A percentile compares a stretch with the other conserved stretches of the same genome.
phyloP scores from a whole-genome alignment of 2,888 invertebrate species.

The Lithophane leautieri region DNA sequence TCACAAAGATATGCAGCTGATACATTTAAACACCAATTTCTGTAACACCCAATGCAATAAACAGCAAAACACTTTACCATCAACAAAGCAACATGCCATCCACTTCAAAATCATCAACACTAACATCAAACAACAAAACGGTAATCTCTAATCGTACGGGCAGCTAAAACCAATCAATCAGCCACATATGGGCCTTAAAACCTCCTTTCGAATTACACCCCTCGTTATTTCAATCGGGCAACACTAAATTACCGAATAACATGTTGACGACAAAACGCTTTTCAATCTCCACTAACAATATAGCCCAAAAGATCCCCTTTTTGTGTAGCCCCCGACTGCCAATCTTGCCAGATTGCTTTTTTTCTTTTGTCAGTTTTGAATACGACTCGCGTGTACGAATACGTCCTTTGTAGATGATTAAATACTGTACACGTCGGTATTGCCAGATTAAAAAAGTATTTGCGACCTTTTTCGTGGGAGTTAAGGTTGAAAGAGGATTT shows the following conservation, averaged over 20 bases:
- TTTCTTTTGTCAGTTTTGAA: constrained; percentile 90
- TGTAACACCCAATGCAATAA: constrained; percentile 26
- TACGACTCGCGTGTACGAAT: constrained; percentile 85
- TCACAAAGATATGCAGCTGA: background rate
- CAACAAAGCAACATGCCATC: constrained; percentile 40
- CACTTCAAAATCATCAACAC: constrained; percentile 58
- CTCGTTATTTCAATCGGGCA: constrained; percentile 85
- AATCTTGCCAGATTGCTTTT: constrained; percentile 90
- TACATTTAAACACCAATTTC: background rate
- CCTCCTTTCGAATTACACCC: constrained; percentile 84
- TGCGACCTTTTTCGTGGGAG: constrained; percentile 69
- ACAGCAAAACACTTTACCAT: constrained; percentile 8
- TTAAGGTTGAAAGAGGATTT: constrained; percentile 64
- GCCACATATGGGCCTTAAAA: constrained; percentile 81
- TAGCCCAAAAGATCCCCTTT: constrained; percentile 73
- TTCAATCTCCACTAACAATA: constrained; percentile 87
- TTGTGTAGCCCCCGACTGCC: constrained; percentile 85
- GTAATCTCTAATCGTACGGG: constrained; percentile 65
- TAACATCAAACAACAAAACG: constrained; percentile 58
- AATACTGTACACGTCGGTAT: constrained; percentile 80
- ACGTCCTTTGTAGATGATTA: constrained; percentile 89
- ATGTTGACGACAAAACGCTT: constrained; percentile 90
- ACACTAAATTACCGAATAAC: constrained; percentile 90
- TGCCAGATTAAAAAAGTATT: constrained; percentile 68
- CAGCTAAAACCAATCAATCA: constrained; percentile 84